These are phyloP conservation scores for Hestina assimilis DNA, from an alignment of 1,140 invertebrate genomes.

Conservation along the genomic window DNA sequence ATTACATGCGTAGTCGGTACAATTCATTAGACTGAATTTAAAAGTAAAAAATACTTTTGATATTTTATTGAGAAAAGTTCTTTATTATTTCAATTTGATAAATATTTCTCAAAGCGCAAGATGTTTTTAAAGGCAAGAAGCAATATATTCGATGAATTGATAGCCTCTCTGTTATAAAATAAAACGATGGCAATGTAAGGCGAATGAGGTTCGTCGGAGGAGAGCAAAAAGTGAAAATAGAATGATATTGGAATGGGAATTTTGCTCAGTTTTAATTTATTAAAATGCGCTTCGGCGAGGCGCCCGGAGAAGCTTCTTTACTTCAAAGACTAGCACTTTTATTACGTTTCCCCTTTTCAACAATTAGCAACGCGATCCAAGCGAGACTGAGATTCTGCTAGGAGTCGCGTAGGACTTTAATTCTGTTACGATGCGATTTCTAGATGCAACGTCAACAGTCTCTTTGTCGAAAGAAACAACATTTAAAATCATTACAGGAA, in stretches of 20 bases:
- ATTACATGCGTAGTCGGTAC: no score
- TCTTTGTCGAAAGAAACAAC: conserved; percentile 27
- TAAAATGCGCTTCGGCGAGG: conserved; percentile 65
- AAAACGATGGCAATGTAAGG: conserved; percentile 59
- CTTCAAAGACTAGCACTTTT: conserved; percentile 74
- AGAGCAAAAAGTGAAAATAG: conserved; percentile 55
- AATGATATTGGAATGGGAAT: conserved; percentile 73
- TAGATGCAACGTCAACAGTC: conserved; percentile 61
- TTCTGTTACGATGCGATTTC: conserved; percentile 59
- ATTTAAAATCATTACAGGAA: conserved; percentile 13
- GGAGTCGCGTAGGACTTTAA: conserved; percentile 61
- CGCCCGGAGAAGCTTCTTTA: conserved; percentile 62
- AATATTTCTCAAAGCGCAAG: conserved; percentile 20
- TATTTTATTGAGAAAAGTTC: no score
- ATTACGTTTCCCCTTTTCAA: conserved; percentile 70
- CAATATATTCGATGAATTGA: conserved; percentile 47
- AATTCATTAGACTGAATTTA: no score
- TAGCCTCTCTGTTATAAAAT: conserved; percentile 49
- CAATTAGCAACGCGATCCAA: conserved; percentile 66
- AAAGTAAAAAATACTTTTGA: no score
- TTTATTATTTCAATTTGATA: no score
- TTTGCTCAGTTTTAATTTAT: conserved; percentile 76
- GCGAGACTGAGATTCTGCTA: conserved; percentile 54
- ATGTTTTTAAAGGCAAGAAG: conserved; percentile 39
- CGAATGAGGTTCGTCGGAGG: conserved; percentile 38